Evolutionary conservation across 2,113 vertebrate genomes (phyloP), one percentile per base, ranked within the genome.

Genomic region (Acanthisitta chloris): DNA sequence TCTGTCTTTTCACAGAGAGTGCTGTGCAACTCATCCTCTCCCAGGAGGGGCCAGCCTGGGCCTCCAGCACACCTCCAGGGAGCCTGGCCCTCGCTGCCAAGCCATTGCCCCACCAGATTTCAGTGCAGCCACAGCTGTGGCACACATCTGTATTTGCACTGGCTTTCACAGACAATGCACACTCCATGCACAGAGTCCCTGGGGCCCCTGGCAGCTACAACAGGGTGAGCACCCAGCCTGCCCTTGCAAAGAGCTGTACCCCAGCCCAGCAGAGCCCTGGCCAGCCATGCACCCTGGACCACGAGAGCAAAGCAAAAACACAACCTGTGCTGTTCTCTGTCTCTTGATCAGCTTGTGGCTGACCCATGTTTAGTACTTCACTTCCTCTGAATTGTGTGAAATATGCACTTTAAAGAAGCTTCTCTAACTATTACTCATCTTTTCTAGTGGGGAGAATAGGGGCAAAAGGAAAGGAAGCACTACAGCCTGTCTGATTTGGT

Each of bases 91-190:
- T 46, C 0, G 1, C 14, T 3, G 3, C 66, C 70, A 48, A 81
- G 54, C 45, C 45, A 23, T 4, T 51, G 31, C 49, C n/a, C 5
- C 28, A 21, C 8, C 40, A 55, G 19, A 26, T 17, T 29, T 7
- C 74, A 52, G 62, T 1, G 2, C 29, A 23, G 15, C 34, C 43
- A 38, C 52, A 29, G 49, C 45, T 34, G 40, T 4, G 6, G 36
- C 45, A 70, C 15, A 12, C 3, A 1, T 9, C 49, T 42, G 21
- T 9, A 4, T 24, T 8, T 28, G n/a, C 0, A 6, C 43, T 29
- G 86, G 46, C 34, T 76, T 25, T 40, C 43, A 20, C 17, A 28
- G 36, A 1, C 5, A 14, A 26, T 0, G 3, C 5, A 9, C 52
- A 26, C 4, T 25, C 55, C 33, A 12, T 0, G 3, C 18, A 46